Base-by-base conservation (phyloP, 1,140 invertebrate species). In the Calliopsis andreniformis region DNA sequence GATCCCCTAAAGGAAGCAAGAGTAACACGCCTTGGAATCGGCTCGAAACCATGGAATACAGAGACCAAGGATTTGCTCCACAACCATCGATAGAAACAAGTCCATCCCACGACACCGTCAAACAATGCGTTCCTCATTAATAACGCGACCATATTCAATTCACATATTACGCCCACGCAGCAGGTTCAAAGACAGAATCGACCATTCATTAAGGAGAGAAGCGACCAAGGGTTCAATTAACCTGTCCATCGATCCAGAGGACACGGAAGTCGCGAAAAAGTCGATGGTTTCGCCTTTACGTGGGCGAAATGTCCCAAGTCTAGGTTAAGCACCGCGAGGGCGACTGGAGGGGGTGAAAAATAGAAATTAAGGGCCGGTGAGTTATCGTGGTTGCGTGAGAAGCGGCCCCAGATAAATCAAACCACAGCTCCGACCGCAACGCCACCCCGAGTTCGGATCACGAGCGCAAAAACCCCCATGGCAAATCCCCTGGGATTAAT, bases 361-460 rank as follows among this genome's bases (percentile, higher is more conserved):
- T 88, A 89, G 88, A 89, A 90, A 90, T 90, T 89, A 90, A 90
- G 88, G 86, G 87, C 84, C 86, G 73, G 76, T 90, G 89, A 90
- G 85, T 89, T 90, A 90, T 90, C 88, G 88, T 80, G 83, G 82
- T 90, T 90, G 89, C 89, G 89, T 90, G 89, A 89, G 89, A 89
- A 88, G 87, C 88, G 86, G 87, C 75, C 64, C 78, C 81, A 90
- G 88, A 90, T 90, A 90, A 90, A 90, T 90, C 89, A 90, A 90
- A 90, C 89, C 88, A 79, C 89, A 89, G 77, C 77, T 62, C 76
- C 80, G 70, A 86, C 86, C 83, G 59, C 81, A 84, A 85, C 83
- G 85, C 85, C 83, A 86, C 85, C 85, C 76, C 66, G 78, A 63
- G 68, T 71, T 71, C 69, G 64, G 76, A 83, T 85, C 86, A 83